phyloP scores from a whole-genome alignment of 2,888 invertebrate genomes.

The Plagodis dolabraria region DNA sequence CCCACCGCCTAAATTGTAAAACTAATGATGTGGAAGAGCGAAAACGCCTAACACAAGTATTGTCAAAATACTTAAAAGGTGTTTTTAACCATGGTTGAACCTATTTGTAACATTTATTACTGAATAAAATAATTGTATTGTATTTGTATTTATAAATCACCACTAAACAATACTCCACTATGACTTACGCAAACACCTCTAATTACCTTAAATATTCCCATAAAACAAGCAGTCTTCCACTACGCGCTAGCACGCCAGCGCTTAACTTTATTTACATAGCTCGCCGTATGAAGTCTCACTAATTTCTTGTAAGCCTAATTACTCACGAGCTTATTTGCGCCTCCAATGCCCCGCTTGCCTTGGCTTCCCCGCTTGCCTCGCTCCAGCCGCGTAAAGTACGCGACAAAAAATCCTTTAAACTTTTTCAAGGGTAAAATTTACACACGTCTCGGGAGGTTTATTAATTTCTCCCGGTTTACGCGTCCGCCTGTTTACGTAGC shows the following conservation, averaged over 20 bases:
- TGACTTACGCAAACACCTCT: neutral
- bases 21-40: too few species aligned
- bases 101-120: too few species aligned
- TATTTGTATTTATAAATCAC: too few species aligned
- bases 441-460: slow-evolving; percentile 41
- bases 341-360: slow-evolving; percentile 33
- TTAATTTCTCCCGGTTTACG: slow-evolving; percentile 27
- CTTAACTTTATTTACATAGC: slow-evolving; percentile 12
- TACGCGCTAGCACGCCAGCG: slow-evolving; percentile 15
- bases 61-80: too few species aligned
- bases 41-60: too few species aligned
- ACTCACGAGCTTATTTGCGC: slow-evolving; percentile 68
- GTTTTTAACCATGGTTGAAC: too few species aligned
- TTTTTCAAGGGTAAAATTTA: slow-evolving; percentile 65
- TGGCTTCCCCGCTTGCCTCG: slow-evolving; percentile 35
- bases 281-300: slow-evolving; percentile 46
- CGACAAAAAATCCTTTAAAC: slow-evolving; percentile 52
- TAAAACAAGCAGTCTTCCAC: slow-evolving; percentile 18
- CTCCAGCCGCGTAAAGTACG: slow-evolving; percentile 59
- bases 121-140: too few species aligned
- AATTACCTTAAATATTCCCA: slow-evolving; percentile 15
- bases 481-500: slow-evolving; percentile 11
- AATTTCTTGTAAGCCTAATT: slow-evolving; percentile 78
- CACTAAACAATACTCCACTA: slow-evolving; percentile 4
- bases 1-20: too few species aligned